Conservation (phyloP, 2,888 invertebrate species). For the Orthosia cruda region DNA sequence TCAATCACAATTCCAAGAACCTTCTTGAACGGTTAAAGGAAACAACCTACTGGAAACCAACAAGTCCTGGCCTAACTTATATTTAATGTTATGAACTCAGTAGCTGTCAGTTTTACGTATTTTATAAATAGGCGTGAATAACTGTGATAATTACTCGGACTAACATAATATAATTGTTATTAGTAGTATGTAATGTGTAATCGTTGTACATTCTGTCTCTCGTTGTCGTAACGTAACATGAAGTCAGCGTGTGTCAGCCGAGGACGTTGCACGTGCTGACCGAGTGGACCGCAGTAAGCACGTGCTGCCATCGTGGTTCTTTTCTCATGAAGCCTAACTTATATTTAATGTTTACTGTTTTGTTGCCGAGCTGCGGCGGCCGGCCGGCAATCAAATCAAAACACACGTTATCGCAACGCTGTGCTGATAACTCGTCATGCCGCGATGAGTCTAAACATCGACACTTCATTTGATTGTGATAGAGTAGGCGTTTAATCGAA, state of each 20-base stretch:
- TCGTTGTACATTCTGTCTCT: slow-evolving; percentile 55
- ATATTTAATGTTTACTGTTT: slow-evolving; percentile 68
- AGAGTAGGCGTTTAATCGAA: slow-evolving; percentile 42
- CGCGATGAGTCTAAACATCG: slow-evolving; percentile 57
- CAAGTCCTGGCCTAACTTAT: neutral
- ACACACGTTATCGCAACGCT: slow-evolving; percentile 67
- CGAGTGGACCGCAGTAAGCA: slow-evolving; percentile 75
- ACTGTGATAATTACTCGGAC: slow-evolving; percentile 27
- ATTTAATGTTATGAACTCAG: neutral
- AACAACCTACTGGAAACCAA: slow-evolving; percentile 12
- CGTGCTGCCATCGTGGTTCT: slow-evolving; percentile 80
- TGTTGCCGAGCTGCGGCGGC: slow-evolving; percentile 69
- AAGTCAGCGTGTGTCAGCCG: slow-evolving; percentile 51
- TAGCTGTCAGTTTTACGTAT: slow-evolving; percentile 21
- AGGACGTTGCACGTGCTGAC: slow-evolving; percentile 75
- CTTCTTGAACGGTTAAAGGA: slow-evolving; percentile 9
- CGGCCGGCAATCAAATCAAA: slow-evolving; percentile 70
- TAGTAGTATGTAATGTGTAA: slow-evolving; percentile 38
- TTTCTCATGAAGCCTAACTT: slow-evolving; percentile 69
- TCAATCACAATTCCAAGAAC: slow-evolving; percentile 42
- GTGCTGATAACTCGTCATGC: slow-evolving; percentile 67
- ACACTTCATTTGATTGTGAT: slow-evolving; percentile 49
- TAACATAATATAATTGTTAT: slow-evolving; percentile 36
- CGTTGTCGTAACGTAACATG: slow-evolving; percentile 57
- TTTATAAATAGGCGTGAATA: slow-evolving; percentile 42